Percentiles rank a stretch among this genome's conserved stretches.
Conservation (phyloP, 2,797 vertebrate species). For the Urophycis tenuis region DNA sequence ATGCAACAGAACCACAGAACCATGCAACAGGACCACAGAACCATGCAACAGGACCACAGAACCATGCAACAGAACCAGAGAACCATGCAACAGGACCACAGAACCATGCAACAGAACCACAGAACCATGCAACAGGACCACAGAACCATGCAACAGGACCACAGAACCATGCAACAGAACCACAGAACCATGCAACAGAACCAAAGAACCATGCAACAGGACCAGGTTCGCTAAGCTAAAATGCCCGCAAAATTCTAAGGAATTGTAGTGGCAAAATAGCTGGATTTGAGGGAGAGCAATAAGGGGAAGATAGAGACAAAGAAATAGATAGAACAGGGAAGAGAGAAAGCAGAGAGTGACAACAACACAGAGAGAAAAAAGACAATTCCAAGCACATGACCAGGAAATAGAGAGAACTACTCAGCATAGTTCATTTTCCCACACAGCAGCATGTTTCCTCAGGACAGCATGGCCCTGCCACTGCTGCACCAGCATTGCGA, state of each 20-base stretch:
- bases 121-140: background rate
- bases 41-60: background rate
- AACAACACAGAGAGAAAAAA: background rate
- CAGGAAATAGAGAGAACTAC: background rate
- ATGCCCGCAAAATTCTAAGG: no score
- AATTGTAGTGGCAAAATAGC: no score
- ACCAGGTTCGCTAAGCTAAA: background rate
- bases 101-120: no score
- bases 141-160: no score
- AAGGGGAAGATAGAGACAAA: no score
- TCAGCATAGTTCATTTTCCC: background rate
- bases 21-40: background rate
- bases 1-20: background rate
- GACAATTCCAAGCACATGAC: background rate
- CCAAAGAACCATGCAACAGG: background rate
- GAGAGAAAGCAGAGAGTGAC: background rate
- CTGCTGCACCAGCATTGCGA: background rate
- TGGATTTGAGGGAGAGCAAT: no score
- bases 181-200: background rate
- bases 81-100: background rate
- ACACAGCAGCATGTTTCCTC: background rate
- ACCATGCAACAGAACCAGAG: background rate
- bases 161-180: background rate
- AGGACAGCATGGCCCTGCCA: no score
- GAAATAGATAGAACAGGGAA: background rate